Evolutionary conservation across 2,888 invertebrate genomes (phyloP).

Genomic region (Balanococcus diminutus): DNA sequence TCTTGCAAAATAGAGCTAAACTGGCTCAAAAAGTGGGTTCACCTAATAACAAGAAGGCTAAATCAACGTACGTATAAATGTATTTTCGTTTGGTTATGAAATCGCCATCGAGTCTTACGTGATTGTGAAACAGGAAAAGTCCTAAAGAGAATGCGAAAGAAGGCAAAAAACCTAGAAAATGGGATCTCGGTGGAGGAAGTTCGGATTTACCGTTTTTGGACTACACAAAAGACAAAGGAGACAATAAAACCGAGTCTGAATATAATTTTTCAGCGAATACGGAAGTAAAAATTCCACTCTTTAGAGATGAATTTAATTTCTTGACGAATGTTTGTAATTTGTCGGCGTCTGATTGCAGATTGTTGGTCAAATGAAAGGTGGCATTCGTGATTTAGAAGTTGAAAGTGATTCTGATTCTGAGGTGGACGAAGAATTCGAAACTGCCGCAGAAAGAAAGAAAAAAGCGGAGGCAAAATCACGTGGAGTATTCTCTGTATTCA

Average conservation of each 20-base stretch:
- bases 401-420: slow-evolving; percentile 75
- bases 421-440: slow-evolving; percentile 58
- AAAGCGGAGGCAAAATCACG: slow-evolving; percentile 61
- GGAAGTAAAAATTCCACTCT: slow-evolving; percentile 23
- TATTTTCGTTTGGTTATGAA: too few relatives aligned
- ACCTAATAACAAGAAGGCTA: slow-evolving; percentile 69
- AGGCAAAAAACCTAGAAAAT: slow-evolving; percentile 87
- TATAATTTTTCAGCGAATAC: slow-evolving; percentile 12
- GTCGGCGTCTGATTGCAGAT: slow-evolving; percentile 64
- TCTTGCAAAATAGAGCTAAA: slow-evolving; percentile 78
- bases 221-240: slow-evolving; percentile 73
- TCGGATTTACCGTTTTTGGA: slow-evolving; percentile 82
- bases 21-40: slow-evolving; percentile 74
- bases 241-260: slow-evolving; percentile 46
- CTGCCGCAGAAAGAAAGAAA: slow-evolving; percentile 59
- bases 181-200: slow-evolving; percentile 83
- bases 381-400: slow-evolving; percentile 81
- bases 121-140: slow-evolving; percentile 62
- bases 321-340: neutral
- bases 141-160: slow-evolving; percentile 69
- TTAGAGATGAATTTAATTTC: neutral
- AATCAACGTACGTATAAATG: slow-evolving; percentile 58
- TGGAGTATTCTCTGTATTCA: slow-evolving; percentile 86
- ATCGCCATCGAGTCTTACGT: too few relatives aligned
- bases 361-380: slow-evolving; percentile 83